These are phyloP conservation scores for Cardiocondyla obscurior DNA, from an alignment of 1,140 invertebrate species.

Conservation along the genomic window DNA sequence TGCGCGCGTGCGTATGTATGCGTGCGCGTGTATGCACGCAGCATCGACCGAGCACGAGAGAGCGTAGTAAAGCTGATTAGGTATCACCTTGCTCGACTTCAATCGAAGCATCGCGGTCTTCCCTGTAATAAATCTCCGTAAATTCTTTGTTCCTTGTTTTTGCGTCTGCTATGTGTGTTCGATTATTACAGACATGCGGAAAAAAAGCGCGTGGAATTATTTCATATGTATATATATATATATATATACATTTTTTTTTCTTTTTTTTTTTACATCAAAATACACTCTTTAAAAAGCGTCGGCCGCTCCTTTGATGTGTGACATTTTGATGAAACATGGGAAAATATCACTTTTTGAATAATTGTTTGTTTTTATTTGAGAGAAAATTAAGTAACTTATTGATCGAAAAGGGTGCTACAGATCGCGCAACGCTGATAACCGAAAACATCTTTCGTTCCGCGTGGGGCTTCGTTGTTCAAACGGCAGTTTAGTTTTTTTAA, in stretches of 20 bases:
- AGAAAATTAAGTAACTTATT: neutral
- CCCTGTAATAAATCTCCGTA: constrained; percentile 69
- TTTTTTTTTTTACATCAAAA: constrained; percentile 40
- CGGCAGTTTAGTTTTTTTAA: neutral
- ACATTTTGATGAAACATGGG: neutral
- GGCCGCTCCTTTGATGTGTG: neutral
- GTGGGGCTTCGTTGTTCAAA: neutral
- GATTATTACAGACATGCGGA: neutral
- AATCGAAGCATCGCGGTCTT: constrained; percentile 52
- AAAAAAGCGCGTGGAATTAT: constrained; percentile 23
- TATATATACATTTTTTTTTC: no score
- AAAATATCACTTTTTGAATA: neutral
- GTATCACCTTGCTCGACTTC: constrained; percentile 66
- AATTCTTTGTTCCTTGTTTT: constrained; percentile 46
- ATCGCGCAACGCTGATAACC: neutral
- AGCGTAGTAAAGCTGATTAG: constrained; percentile 60
- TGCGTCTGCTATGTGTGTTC: neutral
- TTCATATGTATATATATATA: no score
- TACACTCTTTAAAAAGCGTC: neutral
- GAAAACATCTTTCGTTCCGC: neutral
- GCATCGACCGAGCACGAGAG: constrained; percentile 56
- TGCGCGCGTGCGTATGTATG: neutral
- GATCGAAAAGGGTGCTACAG: neutral
- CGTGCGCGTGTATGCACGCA: neutral
- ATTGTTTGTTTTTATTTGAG: neutral